Evolutionary conservation across 1,140 invertebrate species (phyloP).

Genomic region (Drosophila albomicans): DNA sequence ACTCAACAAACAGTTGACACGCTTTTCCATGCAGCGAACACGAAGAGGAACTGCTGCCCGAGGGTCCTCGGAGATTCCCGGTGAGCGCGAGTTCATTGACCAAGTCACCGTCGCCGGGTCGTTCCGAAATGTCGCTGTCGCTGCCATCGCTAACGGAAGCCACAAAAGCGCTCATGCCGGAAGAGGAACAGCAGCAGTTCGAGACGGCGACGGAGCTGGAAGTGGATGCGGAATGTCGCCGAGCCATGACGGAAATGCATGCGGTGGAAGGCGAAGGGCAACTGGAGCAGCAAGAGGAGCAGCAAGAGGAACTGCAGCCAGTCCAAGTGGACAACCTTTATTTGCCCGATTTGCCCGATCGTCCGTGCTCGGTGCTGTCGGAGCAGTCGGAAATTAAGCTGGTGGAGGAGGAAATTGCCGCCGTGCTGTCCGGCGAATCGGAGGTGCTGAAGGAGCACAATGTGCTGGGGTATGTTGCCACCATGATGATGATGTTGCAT

Average conservation of each 20-base stretch:
- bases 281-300: not conserved
- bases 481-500: not conserved
- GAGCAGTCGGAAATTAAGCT: conserved; percentile 84
- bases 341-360: conserved; percentile 76
- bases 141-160: conserved; percentile 61
- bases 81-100: conserved; percentile 67
- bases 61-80: conserved; percentile 53
- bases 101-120: conserved; percentile 53
- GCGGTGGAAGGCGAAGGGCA: conserved; percentile 47
- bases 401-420: conserved; percentile 89
- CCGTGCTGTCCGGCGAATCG: conserved; percentile 88
- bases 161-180: conserved; percentile 70
- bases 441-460: conserved; percentile 89
- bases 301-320: not conserved
- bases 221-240: conserved; percentile 51
- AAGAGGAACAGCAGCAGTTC: conserved; percentile 46
- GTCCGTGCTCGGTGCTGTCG: conserved; percentile 74
- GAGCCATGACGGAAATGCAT: conserved; percentile 70
- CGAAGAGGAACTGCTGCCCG: conserved; percentile 54
- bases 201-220: conserved; percentile 2
- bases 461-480: conserved; percentile 87
- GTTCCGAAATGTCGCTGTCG: conserved; percentile 21
- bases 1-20: no score
- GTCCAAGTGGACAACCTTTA: conserved; percentile 37
- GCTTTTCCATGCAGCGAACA: conserved; percentile 7